phyloP scores from a whole-genome alignment of 1,140 invertebrate genomes.

The Aporrectodea caliginosa region DNA sequence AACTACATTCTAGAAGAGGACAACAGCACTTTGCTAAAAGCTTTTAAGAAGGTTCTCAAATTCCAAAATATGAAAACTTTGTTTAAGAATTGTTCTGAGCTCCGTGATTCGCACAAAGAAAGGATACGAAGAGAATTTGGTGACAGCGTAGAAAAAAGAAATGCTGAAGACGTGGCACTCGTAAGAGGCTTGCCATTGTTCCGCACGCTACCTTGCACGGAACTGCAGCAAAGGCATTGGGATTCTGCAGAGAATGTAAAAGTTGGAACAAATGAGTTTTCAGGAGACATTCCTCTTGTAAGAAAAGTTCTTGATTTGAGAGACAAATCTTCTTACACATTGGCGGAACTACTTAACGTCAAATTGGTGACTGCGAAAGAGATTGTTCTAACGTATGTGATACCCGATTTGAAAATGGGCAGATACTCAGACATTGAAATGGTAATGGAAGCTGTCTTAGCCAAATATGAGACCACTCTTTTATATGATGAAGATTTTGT shows the following conservation, averaged over 20 bases:
- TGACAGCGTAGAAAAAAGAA: no score
- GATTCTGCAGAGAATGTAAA: background rate
- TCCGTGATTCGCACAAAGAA: no score
- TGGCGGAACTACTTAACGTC: background rate
- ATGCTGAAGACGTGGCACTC: background rate
- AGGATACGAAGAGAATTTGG: no score
- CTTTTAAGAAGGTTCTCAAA: no score
- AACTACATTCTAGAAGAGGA: no score
- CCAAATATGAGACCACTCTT: background rate
- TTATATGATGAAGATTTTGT: background rate
- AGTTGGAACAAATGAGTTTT: background rate
- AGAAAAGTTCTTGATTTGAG: background rate
- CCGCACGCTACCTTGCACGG: background rate
- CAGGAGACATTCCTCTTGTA: background rate
- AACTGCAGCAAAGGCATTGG: background rate
- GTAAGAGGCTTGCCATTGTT: background rate
- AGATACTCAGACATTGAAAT: background rate
- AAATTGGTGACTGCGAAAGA: background rate
- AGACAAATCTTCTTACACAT: background rate
- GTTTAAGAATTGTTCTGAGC: no score
- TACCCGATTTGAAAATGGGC: no score
- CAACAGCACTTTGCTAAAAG: no score
- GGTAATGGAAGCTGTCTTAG: background rate
- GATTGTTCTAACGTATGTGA: background rate
- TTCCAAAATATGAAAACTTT: no score